These are phyloP conservation scores for Damaliscus lunatus DNA, from an alignment of 2,113 vertebrate genomes.

Conservation along the genomic window DNA sequence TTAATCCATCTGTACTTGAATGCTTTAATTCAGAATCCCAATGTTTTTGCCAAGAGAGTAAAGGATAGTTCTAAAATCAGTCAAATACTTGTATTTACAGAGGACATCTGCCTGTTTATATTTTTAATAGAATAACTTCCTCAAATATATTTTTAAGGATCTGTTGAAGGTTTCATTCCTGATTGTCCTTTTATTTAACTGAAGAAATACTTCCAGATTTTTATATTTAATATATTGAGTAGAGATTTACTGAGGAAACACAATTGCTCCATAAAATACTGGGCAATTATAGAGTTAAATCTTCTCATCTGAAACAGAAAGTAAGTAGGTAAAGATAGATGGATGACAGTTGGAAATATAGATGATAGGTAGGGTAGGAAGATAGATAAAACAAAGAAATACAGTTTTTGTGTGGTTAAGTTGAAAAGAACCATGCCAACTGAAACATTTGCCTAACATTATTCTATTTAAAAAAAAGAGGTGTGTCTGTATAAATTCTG, in stretches of 20 bases:
- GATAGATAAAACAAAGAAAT: neutral
- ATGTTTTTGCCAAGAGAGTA: neutral
- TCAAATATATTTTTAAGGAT: constrained; percentile 9
- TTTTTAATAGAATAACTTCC: neutral
- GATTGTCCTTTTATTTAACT: neutral
- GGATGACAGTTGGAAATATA: neutral
- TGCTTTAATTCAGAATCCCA: constrained; percentile 27
- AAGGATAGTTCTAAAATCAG: constrained; percentile 16
- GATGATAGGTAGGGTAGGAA: neutral
- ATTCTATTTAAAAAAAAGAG: neutral
- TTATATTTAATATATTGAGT: neutral
- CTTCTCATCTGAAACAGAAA: neutral
- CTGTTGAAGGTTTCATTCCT: neutral
- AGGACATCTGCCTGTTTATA: neutral
- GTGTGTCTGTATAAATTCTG: neutral
- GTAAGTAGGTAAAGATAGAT: neutral
- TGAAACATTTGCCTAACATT: neutral
- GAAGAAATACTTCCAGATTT: neutral
- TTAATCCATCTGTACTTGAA: constrained; percentile 31
- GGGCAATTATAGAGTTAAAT: neutral
- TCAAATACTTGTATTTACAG: neutral
- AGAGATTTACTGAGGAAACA: neutral
- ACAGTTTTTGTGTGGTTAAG: neutral
- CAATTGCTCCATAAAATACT: neutral
- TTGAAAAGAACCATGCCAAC: neutral